A percentile compares a stretch with the other conserved stretches of the same genome.
Evolutionary conservation across 2,888 invertebrate species (phyloP).

Genomic region (Meghimatium bilineatum): DNA sequence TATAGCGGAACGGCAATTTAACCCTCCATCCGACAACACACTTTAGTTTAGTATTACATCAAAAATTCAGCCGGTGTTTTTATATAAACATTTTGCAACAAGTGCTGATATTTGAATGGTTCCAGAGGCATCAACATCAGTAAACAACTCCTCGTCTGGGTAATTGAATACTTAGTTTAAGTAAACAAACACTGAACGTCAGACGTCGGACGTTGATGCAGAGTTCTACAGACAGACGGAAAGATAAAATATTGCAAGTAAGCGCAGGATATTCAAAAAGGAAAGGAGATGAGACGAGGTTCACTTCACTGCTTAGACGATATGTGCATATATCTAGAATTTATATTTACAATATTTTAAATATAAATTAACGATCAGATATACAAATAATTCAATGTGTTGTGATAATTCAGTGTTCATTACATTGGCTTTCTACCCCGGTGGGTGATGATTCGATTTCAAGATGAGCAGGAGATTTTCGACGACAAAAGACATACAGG

Average conservation of each 20-base stretch:
- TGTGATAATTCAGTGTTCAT: no score
- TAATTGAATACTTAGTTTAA: neutral
- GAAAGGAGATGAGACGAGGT: no score
- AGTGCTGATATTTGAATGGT: neutral
- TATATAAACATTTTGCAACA: slow-evolving; percentile 19
- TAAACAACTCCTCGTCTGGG: neutral
- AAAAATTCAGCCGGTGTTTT: neutral
- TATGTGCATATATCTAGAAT: no score
- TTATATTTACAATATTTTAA: no score
- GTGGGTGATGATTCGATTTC: no score
- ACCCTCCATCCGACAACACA: neutral
- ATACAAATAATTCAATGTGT: no score
- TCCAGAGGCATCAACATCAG: neutral
- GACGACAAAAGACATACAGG: no score
- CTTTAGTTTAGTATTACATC: neutral
- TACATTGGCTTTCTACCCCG: no score
- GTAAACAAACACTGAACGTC: neutral
- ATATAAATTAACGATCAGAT: no score
- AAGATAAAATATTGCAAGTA: neutral
- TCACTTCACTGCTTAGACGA: no score
- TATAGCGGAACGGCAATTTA: neutral
- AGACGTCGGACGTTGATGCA: neutral
- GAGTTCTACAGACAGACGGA: neutral
- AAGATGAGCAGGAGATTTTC: no score
- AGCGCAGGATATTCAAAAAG: no score